These are phyloP conservation scores for Tachycineta bicolor DNA, from an alignment of 2,113 vertebrate genomes.

Conservation along the genomic window DNA sequence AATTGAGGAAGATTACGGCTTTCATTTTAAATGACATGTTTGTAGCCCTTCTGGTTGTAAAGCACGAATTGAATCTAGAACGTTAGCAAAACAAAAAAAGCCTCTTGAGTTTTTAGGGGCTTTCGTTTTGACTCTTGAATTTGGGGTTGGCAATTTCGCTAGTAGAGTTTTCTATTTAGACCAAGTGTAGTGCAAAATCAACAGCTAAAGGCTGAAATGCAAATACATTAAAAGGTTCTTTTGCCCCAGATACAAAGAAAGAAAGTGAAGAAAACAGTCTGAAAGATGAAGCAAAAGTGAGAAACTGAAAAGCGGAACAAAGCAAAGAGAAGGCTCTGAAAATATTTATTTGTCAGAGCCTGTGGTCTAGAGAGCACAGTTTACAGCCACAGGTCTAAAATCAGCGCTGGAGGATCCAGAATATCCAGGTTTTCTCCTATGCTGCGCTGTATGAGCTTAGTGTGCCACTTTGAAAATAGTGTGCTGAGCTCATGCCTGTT, in stretches of 20 bases:
- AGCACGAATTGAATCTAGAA: neutral
- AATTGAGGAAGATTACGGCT: neutral
- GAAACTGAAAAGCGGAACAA: constrained; percentile 3
- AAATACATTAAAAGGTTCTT: neutral
- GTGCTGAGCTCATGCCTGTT: neutral
- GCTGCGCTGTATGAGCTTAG: neutral
- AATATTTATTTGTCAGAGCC: neutral
- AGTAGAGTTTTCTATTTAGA: neutral
- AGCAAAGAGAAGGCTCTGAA: neutral
- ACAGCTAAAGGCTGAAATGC: neutral
- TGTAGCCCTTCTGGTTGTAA: neutral
- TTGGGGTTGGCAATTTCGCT: neutral
- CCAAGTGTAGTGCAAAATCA: neutral
- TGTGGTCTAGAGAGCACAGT: neutral
- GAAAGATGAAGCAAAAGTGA: neutral
- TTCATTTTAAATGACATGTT: neutral
- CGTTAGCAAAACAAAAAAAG: neutral
- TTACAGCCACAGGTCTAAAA: neutral
- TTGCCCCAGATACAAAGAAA: neutral
- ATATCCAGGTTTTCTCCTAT: neutral
- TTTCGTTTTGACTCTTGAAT: neutral
- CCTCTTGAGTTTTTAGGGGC: neutral
- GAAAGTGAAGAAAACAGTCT: neutral
- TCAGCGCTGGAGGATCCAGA: neutral
- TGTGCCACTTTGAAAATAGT: neutral